Percentiles rank a stretch among this genome's conserved stretches.
Evolutionary conservation across 2,888 invertebrate genomes (phyloP).

Genomic region (Graphium colonna): DNA sequence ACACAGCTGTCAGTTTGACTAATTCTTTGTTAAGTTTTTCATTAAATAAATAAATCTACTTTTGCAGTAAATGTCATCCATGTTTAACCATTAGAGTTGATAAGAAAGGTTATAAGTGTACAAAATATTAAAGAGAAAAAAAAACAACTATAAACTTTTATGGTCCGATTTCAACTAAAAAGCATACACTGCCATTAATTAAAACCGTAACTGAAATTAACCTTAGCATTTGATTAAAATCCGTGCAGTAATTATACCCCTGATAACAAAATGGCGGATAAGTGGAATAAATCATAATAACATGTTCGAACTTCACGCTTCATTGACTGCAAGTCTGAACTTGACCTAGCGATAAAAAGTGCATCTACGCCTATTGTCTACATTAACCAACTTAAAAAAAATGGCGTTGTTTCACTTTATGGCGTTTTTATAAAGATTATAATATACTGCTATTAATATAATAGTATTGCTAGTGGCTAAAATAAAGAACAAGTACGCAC

Average conservation of each 20-base stretch:
- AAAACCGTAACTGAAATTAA: no score
- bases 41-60: no score
- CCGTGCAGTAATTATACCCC: not conserved
- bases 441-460: not conserved
- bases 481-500: not conserved
- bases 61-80: no score
- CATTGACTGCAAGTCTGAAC: constrained; percentile 38
- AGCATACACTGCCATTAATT: no score
- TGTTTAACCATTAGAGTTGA: no score
- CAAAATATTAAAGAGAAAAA: no score
- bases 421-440: not conserved
- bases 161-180: no score
- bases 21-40: no score
- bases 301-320: constrained; percentile 35
- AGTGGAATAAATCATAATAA: constrained; percentile 13
- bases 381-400: not conserved
- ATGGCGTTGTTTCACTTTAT: not conserved
- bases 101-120: no score
- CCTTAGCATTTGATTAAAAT: not conserved
- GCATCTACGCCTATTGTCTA: constrained; percentile 10
- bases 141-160: no score
- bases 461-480: not conserved
- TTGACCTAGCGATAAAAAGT: constrained; percentile 33
- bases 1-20: no score
- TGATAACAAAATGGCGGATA: not conserved